Conservation (phyloP, 2,888 invertebrate genomes). For the Himalopsyche anomala region DNA sequence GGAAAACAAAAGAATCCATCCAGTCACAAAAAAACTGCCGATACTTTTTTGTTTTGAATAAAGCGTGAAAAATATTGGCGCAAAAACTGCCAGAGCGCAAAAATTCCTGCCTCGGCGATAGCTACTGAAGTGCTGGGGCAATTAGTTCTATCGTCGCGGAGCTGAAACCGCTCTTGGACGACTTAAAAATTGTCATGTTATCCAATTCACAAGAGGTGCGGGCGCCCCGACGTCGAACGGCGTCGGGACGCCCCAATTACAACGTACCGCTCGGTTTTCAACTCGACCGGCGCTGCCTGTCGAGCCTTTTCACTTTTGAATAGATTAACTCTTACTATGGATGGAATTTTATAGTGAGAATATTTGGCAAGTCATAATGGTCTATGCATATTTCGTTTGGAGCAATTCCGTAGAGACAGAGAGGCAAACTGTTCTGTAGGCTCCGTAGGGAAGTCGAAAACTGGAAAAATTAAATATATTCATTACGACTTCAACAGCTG, state of each 20-base stretch:
- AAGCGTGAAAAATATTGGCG: slow-evolving; percentile 50
- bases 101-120: neutral
- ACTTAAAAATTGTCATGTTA: slow-evolving; percentile 58
- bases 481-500: too few species aligned
- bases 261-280: neutral
- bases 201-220: slow-evolving; percentile 48
- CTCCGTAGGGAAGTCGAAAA: too few species aligned
- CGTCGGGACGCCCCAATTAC: slow-evolving; percentile 58
- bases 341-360: slow-evolving; percentile 10
- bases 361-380: too few species aligned
- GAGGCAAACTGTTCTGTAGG: too few species aligned
- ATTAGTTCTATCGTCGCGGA: slow-evolving; percentile 52
- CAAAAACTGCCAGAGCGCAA: slow-evolving; percentile 1
- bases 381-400: too few species aligned
- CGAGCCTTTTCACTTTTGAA: slow-evolving; percentile 29
- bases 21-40: neutral
- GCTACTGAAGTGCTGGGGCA: slow-evolving; percentile 56
- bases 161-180: slow-evolving; percentile 32
- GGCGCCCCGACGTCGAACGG: slow-evolving; percentile 45
- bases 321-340: neutral
- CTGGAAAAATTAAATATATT: too few species aligned
- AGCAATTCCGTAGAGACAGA: too few species aligned
- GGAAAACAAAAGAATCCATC: neutral
- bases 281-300: neutral
- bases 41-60: slow-evolving; percentile 32